phyloP scores from a whole-genome alignment of 2,797 vertebrate genomes.

The Glossophaga mutica region DNA sequence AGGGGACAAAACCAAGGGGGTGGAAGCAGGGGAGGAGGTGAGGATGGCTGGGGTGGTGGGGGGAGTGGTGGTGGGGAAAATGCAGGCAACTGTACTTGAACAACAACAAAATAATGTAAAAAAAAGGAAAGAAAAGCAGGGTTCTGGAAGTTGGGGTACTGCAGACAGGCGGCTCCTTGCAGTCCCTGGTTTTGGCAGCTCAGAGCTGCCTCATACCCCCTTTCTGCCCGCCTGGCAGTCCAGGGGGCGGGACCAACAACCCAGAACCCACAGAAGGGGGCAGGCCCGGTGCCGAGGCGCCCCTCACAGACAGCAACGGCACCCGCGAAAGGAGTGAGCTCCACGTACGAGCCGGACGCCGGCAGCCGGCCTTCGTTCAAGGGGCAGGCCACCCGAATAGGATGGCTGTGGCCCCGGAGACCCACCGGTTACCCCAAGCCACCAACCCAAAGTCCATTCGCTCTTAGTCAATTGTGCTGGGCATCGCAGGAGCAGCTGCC shows the following conservation, averaged over 20 bases:
- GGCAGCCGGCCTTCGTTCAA: too few relatives aligned
- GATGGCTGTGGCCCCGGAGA: background rate
- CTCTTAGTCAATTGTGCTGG: accelerated
- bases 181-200: too few relatives aligned
- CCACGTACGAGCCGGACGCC: too few relatives aligned
- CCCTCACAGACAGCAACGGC: accelerated
- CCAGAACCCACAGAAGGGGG: background rate
- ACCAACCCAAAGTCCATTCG: background rate
- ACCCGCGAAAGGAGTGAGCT: background rate
- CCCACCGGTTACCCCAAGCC: accelerated
- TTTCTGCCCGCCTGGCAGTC: background rate
- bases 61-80: too few relatives aligned
- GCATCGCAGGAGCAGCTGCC: background rate
- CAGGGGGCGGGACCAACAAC: background rate
- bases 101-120: too few relatives aligned
- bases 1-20: too few relatives aligned
- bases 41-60: too few relatives aligned
- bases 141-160: accelerated
- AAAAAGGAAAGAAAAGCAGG: background rate
- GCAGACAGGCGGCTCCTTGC: background rate
- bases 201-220: background rate
- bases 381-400: background rate
- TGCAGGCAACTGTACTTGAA: too few relatives aligned
- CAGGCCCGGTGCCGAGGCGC: background rate
- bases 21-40: too few relatives aligned